phyloP scores from a whole-genome alignment of 2,113 vertebrate genomes.

The Paracanthobrama guichenoti region DNA sequence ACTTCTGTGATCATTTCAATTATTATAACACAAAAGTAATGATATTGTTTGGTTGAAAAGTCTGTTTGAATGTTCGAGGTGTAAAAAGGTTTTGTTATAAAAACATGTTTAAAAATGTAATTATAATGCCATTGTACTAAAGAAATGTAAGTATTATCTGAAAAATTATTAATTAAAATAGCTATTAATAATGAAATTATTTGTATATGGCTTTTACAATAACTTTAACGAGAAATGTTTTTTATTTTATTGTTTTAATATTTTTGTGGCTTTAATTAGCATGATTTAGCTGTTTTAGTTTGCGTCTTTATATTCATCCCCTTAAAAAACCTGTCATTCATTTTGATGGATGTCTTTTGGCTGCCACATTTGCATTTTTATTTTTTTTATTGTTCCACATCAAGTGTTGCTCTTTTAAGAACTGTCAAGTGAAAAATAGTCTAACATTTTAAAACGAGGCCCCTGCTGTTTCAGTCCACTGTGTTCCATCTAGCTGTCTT shows the following conservation, averaged over 20 bases:
- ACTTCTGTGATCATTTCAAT: too few species aligned
- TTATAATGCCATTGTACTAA: too few species aligned
- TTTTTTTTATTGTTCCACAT: not conserved
- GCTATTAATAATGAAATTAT: not conserved
- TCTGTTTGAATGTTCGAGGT: too few species aligned
- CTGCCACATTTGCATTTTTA: not conserved
- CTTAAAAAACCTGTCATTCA: not conserved
- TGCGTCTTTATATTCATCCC: not conserved
- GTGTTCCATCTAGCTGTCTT: constrained; percentile 1
- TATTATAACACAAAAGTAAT: too few species aligned
- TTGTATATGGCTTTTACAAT: not conserved
- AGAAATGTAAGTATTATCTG: too few species aligned
- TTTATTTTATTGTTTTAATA: not conserved
- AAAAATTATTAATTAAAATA: not conserved
- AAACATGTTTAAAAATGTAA: too few species aligned
- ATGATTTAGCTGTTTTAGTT: not conserved
- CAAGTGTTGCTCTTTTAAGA: not conserved
- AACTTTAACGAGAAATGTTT: not conserved
- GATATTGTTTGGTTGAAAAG: too few species aligned
- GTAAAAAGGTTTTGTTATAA: too few species aligned
- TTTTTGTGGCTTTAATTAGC: not conserved
- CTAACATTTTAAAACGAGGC: not conserved
- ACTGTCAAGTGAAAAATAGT: not conserved
- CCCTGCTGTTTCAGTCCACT: not conserved
- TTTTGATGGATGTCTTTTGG: not conserved